phyloP scores from a whole-genome alignment of 1,140 invertebrate species.

The Lordiphosa mommai region DNA sequence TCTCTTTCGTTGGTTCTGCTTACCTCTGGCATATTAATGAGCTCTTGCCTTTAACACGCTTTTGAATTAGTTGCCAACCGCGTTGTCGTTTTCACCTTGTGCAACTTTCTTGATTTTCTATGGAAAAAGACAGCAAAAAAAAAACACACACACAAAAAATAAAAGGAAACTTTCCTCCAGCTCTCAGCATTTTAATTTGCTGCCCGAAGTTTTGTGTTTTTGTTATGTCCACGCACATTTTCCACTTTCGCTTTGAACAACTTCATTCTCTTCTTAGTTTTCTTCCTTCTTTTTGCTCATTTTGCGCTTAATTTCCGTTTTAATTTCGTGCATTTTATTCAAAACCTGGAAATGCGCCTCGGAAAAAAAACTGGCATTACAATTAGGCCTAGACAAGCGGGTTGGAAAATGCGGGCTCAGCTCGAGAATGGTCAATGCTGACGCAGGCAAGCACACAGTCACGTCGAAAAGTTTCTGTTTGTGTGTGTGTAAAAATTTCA shows the following conservation, averaged over 20 bases:
- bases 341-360: not conserved
- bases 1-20: not conserved
- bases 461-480: not conserved
- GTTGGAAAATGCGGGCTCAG: not conserved
- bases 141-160: not conserved
- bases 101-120: slow-evolving; percentile 2
- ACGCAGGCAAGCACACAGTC: slow-evolving; percentile 2
- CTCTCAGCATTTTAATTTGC: slow-evolving; percentile 8
- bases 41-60: slow-evolving; percentile 16
- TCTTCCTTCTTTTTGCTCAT: slow-evolving; percentile 3
- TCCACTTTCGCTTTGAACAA: slow-evolving; percentile 10
- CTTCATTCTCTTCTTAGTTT: not conserved
- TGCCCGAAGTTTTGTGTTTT: slow-evolving; percentile 6
- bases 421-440: slow-evolving; percentile 1
- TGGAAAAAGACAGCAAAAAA: not conserved
- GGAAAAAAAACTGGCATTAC: slow-evolving; percentile 5
- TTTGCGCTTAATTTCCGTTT: slow-evolving; percentile 12
- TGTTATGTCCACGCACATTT: slow-evolving; percentile 11
- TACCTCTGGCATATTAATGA: slow-evolving; percentile 16
- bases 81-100: slow-evolving; percentile 11
- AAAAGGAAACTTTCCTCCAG: not conserved
- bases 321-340: slow-evolving; percentile 8
- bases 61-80: slow-evolving; percentile 15
- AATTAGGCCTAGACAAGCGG: slow-evolving; percentile 3
- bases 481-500: slow-evolving; percentile 1